phyloP scores from a whole-genome alignment of 2,797 vertebrate genomes.

The Delichon dasypus region DNA sequence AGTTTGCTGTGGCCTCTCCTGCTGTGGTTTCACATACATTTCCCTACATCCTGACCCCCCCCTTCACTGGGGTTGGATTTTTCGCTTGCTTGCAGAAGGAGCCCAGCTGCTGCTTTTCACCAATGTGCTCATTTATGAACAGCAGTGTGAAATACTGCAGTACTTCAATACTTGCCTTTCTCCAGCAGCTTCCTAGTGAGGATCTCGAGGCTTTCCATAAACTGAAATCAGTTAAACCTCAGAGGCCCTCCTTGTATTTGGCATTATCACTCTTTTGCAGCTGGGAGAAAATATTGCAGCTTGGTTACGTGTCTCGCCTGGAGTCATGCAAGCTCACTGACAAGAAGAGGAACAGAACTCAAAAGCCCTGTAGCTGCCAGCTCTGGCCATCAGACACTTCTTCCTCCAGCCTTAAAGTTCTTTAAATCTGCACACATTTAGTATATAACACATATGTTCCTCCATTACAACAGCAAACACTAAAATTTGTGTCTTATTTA shows the following conservation, averaged over 20 bases:
- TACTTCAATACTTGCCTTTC: neutral
- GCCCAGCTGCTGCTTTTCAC: neutral
- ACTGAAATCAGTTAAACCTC: neutral
- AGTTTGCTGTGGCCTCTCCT: neutral
- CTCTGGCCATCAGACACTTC: neutral
- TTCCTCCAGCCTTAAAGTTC: neutral
- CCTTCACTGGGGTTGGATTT: neutral
- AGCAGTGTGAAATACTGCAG: neutral
- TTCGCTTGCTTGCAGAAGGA: neutral
- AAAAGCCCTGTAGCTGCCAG: neutral
- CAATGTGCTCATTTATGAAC: neutral
- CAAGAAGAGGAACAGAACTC: conserved; percentile 26
- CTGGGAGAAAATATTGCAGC: conserved; percentile 21
- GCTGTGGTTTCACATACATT: neutral
- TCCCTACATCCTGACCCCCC: neutral
- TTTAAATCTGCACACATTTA: neutral
- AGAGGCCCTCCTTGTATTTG: neutral
- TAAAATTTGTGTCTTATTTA: neutral
- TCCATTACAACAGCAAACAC: neutral
- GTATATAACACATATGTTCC: neutral
- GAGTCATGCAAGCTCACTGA: neutral
- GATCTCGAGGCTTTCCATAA: neutral
- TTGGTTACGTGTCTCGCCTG: neutral
- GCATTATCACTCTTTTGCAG: neutral
- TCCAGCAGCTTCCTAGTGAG: neutral